Evolutionary conservation across 2,888 invertebrate genomes (phyloP).

Genomic region (Temnothorax rugatulus): DNA sequence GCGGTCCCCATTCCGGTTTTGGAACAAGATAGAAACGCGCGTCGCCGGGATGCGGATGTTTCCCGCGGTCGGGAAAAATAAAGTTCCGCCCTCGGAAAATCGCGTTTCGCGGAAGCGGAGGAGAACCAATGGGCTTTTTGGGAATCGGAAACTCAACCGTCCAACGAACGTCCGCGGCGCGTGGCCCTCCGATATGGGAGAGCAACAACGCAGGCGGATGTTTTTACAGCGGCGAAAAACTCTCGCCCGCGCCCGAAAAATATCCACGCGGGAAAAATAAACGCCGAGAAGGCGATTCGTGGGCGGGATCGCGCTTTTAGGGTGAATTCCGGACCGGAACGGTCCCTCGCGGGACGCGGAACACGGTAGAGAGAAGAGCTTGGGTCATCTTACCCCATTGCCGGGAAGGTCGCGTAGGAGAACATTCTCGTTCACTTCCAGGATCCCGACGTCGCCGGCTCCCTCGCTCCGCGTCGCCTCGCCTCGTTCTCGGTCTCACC

Average conservation of each 20-base stretch:
- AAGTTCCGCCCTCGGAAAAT: neutral
- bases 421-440: constrained; percentile 79
- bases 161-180: neutral
- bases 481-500: neutral
- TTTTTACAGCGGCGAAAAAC: neutral
- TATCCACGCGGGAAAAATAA: neutral
- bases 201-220: neutral
- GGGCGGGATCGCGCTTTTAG: too few species aligned
- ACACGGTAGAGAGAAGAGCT: neutral
- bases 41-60: constrained; percentile 20
- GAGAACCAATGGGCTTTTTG: neutral
- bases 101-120: neutral
- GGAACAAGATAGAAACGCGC: constrained; percentile 23
- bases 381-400: constrained; percentile 81
- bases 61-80: neutral
- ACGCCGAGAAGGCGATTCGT: neutral
- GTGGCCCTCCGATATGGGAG: too few species aligned
- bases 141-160: neutral
- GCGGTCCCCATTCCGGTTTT: constrained; percentile 42
- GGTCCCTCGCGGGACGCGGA: too few species aligned
- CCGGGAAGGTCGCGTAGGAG: constrained; percentile 85
- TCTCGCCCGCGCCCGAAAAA: neutral
- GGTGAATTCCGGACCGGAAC: too few species aligned
- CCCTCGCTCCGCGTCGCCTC: neutral
- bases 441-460: constrained; percentile 51